These are phyloP conservation scores for Orthosia cruda DNA, from an alignment of 2,888 invertebrate genomes.

Conservation along the genomic window DNA sequence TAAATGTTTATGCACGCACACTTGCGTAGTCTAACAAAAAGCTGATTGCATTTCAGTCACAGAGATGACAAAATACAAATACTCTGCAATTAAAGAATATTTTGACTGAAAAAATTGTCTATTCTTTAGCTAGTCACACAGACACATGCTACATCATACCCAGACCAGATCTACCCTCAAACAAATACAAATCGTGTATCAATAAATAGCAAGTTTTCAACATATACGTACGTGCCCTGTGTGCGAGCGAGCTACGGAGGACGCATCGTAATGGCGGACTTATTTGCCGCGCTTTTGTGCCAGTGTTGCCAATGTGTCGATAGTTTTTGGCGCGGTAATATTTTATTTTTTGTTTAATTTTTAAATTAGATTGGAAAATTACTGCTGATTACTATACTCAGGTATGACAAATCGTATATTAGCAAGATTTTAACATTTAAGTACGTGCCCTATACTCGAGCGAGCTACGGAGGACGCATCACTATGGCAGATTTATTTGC, in stretches of 20 bases:
- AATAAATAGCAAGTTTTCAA: constrained; percentile 78
- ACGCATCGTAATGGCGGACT: constrained; percentile 87
- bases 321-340: constrained; percentile 39
- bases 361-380: background rate
- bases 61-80: no score
- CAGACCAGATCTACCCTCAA: constrained; percentile 1
- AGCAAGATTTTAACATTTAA: constrained; percentile 74
- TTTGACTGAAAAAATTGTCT: background rate
- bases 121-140: background rate
- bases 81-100: no score
- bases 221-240: constrained; percentile 65
- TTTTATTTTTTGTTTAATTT: constrained; percentile 17
- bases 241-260: constrained; percentile 69
- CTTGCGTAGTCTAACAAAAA: no score
- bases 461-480: constrained; percentile 80
- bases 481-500: constrained; percentile 85
- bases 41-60: no score
- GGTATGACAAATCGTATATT: constrained; percentile 64
- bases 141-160: background rate
- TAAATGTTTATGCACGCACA: no score
- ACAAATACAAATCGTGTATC: constrained; percentile 68
- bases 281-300: constrained; percentile 75
- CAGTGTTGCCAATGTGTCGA: constrained; percentile 64
- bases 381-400: background rate
- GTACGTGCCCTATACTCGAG: constrained; percentile 59